A percentile compares a stretch with the other conserved stretches of the same genome.
These are phyloP conservation scores for Rhyzopertha dominica DNA, from an alignment of 1,140 invertebrate genomes.

Conservation along the genomic window DNA sequence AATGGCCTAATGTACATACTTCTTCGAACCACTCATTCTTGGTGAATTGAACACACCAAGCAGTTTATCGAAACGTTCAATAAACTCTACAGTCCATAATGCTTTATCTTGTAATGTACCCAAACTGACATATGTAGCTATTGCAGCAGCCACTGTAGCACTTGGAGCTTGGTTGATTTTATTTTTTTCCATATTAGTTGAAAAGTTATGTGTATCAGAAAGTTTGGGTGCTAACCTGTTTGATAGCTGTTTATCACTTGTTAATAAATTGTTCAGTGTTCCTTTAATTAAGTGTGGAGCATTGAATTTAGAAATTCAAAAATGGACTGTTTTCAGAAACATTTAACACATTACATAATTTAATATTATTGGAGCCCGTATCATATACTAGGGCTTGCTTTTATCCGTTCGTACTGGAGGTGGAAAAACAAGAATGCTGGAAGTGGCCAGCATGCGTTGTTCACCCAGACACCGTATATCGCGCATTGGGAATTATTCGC, in stretches of 20 bases:
- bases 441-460: too few species aligned
- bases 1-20: slow-evolving; percentile 5
- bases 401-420: too few species aligned
- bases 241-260: slow-evolving; percentile 18
- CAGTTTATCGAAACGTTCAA: slow-evolving; percentile 10
- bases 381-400: slow-evolving; percentile 24
- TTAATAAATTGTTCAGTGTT: slow-evolving; percentile 25
- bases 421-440: too few species aligned
- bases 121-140: slow-evolving; percentile 12
- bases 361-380: slow-evolving; percentile 24
- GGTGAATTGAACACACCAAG: slow-evolving; percentile 20
- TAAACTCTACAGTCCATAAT: slow-evolving; percentile 7
- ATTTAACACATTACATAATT: slow-evolving; percentile 22
- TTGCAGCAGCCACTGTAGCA: slow-evolving; percentile 8
- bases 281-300: slow-evolving; percentile 27
- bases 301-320: slow-evolving; percentile 29
- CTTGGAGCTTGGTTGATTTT: slow-evolving; percentile 34
- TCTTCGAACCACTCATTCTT: neutral
- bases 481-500: too few species aligned
- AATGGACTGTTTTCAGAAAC: slow-evolving; percentile 23
- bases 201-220: slow-evolving; percentile 32
- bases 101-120: neutral
- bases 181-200: slow-evolving; percentile 37
- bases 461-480: too few species aligned
- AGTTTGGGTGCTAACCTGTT: slow-evolving; percentile 23